phyloP scores from a whole-genome alignment of 2,888 invertebrate species.

The Drosophila diplacantha region DNA sequence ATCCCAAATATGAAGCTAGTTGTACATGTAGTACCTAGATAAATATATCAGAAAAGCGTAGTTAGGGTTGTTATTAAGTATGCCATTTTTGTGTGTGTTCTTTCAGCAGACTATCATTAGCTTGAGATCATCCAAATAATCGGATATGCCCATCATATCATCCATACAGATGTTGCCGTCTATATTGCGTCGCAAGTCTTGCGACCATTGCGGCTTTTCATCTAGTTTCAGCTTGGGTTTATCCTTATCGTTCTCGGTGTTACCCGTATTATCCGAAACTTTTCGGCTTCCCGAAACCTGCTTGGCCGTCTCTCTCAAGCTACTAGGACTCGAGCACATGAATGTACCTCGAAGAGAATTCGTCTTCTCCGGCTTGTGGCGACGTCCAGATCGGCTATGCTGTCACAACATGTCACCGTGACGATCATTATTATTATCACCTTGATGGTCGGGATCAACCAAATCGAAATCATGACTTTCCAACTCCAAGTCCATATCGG shows the following conservation, averaged over 20 bases:
- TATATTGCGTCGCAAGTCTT: background rate
- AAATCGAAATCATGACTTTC: slow-evolving; percentile 76
- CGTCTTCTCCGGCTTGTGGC: slow-evolving; percentile 1
- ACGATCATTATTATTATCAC: slow-evolving; percentile 50
- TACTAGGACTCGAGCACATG: slow-evolving; percentile 8
- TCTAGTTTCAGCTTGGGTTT: slow-evolving; percentile 8
- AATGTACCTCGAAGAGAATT: background rate
- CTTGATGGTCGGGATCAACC: slow-evolving; percentile 56
- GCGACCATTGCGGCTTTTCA: slow-evolving; percentile 26
- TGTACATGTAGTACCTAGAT: background rate
- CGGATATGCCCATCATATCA: slow-evolving; percentile 45
- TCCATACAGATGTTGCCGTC: slow-evolving; percentile 42
- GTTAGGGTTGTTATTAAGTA: background rate
- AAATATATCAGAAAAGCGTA: background rate
- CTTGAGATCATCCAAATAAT: slow-evolving; percentile 64
- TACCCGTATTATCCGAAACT: background rate
- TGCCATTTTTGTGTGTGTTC: slow-evolving; percentile 2
- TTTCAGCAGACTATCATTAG: slow-evolving; percentile 62
- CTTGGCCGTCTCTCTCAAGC: background rate
- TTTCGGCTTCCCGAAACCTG: background rate
- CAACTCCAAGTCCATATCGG: slow-evolving; percentile 75
- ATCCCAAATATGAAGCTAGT: background rate
- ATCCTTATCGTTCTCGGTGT: background rate
- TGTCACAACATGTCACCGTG: slow-evolving; percentile 74
- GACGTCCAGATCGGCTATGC: slow-evolving; percentile 37